Conservation (phyloP, 1,140 invertebrate genomes). For the Calephelis virginiensis region DNA sequence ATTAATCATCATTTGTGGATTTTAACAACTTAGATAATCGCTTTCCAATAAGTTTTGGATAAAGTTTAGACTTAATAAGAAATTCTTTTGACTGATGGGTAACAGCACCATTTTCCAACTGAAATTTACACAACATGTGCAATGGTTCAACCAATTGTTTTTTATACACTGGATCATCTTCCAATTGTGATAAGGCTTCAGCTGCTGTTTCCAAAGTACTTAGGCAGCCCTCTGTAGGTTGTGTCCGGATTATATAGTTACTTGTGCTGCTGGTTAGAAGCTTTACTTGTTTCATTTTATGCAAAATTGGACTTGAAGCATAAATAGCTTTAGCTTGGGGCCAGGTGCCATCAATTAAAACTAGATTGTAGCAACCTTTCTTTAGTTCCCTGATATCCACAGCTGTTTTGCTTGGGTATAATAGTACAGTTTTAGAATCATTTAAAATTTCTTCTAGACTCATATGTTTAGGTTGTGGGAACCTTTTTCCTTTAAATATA, state of each 20-base stretch:
- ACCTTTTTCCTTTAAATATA: conserved; percentile 90
- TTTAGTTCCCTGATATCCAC: conserved; percentile 80
- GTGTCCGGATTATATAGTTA: conserved; percentile 94
- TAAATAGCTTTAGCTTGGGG: conserved; percentile 94
- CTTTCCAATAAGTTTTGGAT: conserved; percentile 90
- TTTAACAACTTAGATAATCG: conserved; percentile 82
- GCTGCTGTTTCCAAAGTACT: conserved; percentile 95
- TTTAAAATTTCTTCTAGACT: conserved; percentile 83
- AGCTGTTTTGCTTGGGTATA: conserved; percentile 90
- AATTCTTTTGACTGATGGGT: conserved; percentile 96
- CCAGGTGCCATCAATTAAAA: conserved; percentile 96
- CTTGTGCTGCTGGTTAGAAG: conserved; percentile 85
- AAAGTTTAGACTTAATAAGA: conserved; percentile 90
- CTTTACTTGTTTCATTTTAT: conserved; percentile 86
- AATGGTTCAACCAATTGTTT: conserved; percentile 87
- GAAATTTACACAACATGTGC: conserved; percentile 89
- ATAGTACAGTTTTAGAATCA: conserved; percentile 85
- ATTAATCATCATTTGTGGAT: conserved; percentile 49
- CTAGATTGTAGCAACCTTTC: conserved; percentile 84
- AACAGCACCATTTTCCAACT: conserved; percentile 93
- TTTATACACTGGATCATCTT: conserved; percentile 83
- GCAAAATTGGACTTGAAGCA: conserved; percentile 84
- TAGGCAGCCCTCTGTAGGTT: conserved; percentile 93
- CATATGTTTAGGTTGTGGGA: conserved; percentile 84
- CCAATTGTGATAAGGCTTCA: conserved; percentile 87